These are phyloP conservation scores for Nasonia vitripennis DNA, from an alignment of 1,140 invertebrate genomes.

Conservation along the genomic window DNA sequence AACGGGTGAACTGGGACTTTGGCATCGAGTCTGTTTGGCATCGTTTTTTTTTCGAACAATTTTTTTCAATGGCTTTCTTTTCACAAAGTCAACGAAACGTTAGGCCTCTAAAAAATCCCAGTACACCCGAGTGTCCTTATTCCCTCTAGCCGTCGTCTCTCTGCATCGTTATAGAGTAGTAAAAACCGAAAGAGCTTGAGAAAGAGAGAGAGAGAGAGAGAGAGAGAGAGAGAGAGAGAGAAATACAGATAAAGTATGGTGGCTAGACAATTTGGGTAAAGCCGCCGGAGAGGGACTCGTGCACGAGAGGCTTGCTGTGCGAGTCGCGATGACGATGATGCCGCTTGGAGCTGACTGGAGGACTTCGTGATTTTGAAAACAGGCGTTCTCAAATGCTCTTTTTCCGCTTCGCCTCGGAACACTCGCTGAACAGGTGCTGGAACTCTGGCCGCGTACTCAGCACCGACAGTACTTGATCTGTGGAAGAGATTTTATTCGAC, in stretches of 20 bases:
- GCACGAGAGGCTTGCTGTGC: slow-evolving; percentile 33
- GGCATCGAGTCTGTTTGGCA: not conserved
- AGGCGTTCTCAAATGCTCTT: slow-evolving; percentile 70
- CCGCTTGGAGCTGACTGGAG: slow-evolving; percentile 33
- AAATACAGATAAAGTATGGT: not conserved
- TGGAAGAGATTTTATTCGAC: not conserved
- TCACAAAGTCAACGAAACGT: not conserved
- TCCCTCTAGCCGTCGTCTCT: not conserved
- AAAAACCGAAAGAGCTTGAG: slow-evolving; percentile 29
- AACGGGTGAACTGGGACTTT: not conserved
- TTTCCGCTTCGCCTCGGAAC: slow-evolving; percentile 56
- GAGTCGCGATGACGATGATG: slow-evolving; percentile 45
- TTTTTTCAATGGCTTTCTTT: not conserved
- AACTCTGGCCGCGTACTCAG: slow-evolving; percentile 61
- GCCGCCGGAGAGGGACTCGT: slow-evolving; percentile 4
- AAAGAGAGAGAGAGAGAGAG: not conserved
- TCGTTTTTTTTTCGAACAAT: not conserved
- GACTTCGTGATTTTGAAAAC: slow-evolving; percentile 54
- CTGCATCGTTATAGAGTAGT: not conserved
- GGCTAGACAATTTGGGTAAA: slow-evolving; percentile 44
- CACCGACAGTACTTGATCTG: slow-evolving; percentile 62
- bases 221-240: not conserved
- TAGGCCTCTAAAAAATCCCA: not conserved
- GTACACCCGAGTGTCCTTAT: not conserved
- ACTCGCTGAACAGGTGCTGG: slow-evolving; percentile 59